Evolutionary conservation across 2,113 vertebrate genomes (phyloP).

Genomic region (Xiphias gladius): DNA sequence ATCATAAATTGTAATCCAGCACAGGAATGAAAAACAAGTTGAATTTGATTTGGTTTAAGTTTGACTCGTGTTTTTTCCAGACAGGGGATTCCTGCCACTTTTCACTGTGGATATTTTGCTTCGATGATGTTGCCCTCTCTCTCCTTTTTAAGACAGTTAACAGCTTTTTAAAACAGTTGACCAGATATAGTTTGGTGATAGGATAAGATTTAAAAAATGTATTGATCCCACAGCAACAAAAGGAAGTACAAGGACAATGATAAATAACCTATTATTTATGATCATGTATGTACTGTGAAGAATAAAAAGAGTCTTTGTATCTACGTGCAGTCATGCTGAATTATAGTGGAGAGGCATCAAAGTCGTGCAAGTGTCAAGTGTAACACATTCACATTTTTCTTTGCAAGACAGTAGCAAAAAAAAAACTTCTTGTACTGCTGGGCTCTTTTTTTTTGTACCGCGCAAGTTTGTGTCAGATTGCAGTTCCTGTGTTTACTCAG

Average conservation of each 20-base stretch:
- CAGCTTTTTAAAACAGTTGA: not conserved
- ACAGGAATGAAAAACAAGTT: not conserved
- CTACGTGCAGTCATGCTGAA: not conserved
- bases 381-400: not conserved
- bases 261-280: not conserved
- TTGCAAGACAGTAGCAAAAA: not conserved
- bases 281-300: not conserved
- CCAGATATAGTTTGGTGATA: not conserved
- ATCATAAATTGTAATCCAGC: not conserved
- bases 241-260: not conserved
- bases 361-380: not conserved
- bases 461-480: constrained; percentile 23
- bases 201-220: not conserved
- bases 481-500: constrained; percentile 52
- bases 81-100: not conserved
- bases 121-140: not conserved
- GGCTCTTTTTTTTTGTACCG: constrained; percentile 13
- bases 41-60: not conserved
- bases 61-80: no score
- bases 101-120: not conserved
- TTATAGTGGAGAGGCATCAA: not conserved
- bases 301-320: not conserved
- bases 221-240: not conserved
- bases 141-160: not conserved
- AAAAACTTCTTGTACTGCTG: not conserved